phyloP scores from a whole-genome alignment of 2,797 vertebrate species.

The Helostoma temminkii region DNA sequence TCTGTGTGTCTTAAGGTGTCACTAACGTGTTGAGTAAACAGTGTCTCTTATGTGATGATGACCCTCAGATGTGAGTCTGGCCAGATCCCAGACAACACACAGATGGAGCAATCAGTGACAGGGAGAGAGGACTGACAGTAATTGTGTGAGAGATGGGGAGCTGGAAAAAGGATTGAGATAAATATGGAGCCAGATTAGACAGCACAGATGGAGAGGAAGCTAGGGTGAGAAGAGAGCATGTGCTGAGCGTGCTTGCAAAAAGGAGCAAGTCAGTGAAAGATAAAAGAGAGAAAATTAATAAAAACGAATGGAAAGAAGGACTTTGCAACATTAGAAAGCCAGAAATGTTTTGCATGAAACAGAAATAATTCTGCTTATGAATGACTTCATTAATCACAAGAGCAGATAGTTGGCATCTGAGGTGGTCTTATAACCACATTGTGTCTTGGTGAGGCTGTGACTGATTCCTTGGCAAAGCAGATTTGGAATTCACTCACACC shows the following conservation, averaged over 20 bases:
- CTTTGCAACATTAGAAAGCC: background rate
- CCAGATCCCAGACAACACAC: slow-evolving; percentile 22
- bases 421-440: background rate
- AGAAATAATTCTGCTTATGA: slow-evolving; percentile 4
- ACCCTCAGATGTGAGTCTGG: slow-evolving; percentile 32
- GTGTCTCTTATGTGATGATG: slow-evolving; percentile 30
- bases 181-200: slow-evolving; percentile 38
- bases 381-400: background rate
- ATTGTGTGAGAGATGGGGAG: slow-evolving; percentile 46
- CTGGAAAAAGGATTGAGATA: slow-evolving; percentile 34
- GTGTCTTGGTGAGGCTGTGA: background rate
- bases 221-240: slow-evolving; percentile 5
- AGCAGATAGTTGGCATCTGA: background rate
- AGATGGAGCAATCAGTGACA: slow-evolving; percentile 35
- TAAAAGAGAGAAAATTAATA: background rate
- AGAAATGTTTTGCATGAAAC: background rate
- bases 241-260: background rate
- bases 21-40: slow-evolving; percentile 36
- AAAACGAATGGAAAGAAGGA: background rate
- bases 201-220: slow-evolving; percentile 48
- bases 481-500: no score
- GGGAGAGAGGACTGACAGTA: slow-evolving; percentile 1
- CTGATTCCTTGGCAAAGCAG: slow-evolving; percentile 15
- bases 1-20: slow-evolving; percentile 40
- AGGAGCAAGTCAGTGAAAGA: background rate